Conservation (phyloP, 1,140 invertebrate species). For the Potamilus streckersoni region DNA sequence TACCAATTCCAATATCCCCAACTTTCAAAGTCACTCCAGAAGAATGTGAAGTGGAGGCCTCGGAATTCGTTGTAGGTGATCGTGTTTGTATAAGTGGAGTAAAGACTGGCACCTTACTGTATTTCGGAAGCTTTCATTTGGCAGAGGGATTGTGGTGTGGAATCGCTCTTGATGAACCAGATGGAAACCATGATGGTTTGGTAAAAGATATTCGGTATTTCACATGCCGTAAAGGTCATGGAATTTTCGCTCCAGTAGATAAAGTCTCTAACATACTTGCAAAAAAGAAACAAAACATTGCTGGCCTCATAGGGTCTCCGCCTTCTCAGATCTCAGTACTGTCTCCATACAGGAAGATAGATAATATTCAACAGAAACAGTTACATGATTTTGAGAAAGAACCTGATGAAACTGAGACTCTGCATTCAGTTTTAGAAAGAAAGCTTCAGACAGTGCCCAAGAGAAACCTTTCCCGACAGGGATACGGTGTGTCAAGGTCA, state of each 20-base stretch:
- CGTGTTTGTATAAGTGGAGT: constrained; percentile 51
- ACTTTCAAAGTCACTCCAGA: not conserved
- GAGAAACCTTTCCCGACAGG: too few species aligned
- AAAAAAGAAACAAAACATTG: too few species aligned
- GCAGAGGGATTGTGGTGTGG: constrained; percentile 65
- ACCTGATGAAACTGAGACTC: too few species aligned
- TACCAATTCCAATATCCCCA: constrained; percentile 20
- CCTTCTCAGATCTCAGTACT: too few species aligned
- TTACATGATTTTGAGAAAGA: too few species aligned
- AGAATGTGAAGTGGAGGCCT: constrained; percentile 6
- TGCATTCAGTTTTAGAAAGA: too few species aligned
- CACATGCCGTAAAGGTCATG: constrained; percentile 57
- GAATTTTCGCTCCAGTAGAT: constrained; percentile 64
- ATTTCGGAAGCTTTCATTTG: constrained; percentile 53
- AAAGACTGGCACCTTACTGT: constrained; percentile 53
- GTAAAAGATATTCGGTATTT: constrained; percentile 64
- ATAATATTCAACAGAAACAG: too few species aligned
- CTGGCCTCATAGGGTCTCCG: too few species aligned
- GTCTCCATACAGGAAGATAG: too few species aligned
- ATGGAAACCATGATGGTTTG: constrained; percentile 63
- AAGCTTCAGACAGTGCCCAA: too few species aligned
- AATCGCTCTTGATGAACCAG: constrained; percentile 60
- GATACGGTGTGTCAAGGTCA: too few species aligned
- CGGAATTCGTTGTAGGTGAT: constrained; percentile 36
- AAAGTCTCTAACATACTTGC: constrained; percentile 47